Base-by-base conservation (phyloP, 2,113 vertebrate genomes). In the Picathartes gymnocephalus region DNA sequence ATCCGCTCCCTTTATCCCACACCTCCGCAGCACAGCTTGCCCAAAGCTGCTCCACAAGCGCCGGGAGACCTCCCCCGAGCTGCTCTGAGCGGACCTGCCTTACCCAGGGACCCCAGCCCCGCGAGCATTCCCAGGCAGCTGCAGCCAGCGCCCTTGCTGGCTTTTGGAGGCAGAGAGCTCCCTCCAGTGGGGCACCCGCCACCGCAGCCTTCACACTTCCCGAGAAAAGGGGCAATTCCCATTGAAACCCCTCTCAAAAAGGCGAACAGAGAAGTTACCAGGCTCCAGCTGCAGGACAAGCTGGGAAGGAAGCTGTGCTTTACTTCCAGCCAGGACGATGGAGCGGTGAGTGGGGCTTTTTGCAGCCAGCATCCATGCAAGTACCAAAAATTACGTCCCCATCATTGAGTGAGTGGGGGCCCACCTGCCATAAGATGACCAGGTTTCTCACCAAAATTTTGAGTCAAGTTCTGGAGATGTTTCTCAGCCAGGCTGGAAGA, bases 141-240 rank as follows among this genome's bases (percentile, higher is more conserved):
- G 50, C 51, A 4, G 21, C 51, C 51, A 23, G 44, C 33, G 13
- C 28, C 18, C 25, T 7, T 6, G 6, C 45, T 3, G 11, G 16
- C 5, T 80, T 96, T 93, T 11, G 31, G 79, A 33, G 85, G 94
- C 79, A 88, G 76, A 97, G 79, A 97, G 81, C 78, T 92, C 95
- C 95, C 95, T 94, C 96, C 93, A 95, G 95, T 71, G 96, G 95
- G 60, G 3, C 31, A 9, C 15, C 15, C 7, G 42, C 39, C 64
- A 11, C 57, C 31, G 6, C 16, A 3, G 28, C n/a, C 0, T 1
- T 21, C 31, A 12, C 37, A 3, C 23, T 8, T 62, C 44, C 35
- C 8, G 4, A 45, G 33, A 3, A 14, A 40, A 8, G 6, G 1
- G 5, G 3, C 4, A 27, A 25, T 28, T 23, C n/a, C 7, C 0